Evolutionary conservation across 2,888 invertebrate genomes (phyloP).

Genomic region (Linyphia triangularis): DNA sequence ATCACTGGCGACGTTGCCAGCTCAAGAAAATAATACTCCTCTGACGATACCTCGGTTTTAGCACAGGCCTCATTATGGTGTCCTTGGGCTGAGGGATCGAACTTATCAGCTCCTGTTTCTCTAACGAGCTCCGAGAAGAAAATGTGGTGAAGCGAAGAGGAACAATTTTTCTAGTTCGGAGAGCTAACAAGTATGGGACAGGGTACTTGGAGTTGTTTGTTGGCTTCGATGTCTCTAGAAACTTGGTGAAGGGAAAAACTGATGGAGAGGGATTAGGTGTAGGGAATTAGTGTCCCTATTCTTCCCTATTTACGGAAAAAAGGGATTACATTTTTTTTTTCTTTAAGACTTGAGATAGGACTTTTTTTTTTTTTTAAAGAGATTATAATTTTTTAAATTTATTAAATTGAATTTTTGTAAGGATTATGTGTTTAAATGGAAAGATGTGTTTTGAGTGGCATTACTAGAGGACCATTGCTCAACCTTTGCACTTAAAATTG

Average conservation of each 20-base stretch:
- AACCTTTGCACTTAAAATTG: too few species aligned
- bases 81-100: constrained; percentile 33
- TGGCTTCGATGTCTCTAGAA: neutral
- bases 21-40: constrained; percentile 8
- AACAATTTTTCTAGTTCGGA: constrained; percentile 36
- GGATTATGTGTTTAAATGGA: too few species aligned
- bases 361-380: neutral
- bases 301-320: neutral
- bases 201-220: constrained; percentile 32
- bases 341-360: too few species aligned
- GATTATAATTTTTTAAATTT: neutral
- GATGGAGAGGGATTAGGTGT: constrained; percentile 14
- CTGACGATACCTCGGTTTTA: neutral
- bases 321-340: neutral
- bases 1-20: neutral
- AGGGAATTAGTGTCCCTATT: constrained; percentile 1
- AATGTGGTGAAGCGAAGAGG: constrained; percentile 37
- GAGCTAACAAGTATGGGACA: constrained; percentile 50
- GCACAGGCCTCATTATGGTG: constrained; percentile 31
- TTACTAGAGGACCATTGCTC: too few species aligned
- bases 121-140: constrained; percentile 49
- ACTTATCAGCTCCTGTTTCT: constrained; percentile 46
- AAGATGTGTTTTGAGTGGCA: too few species aligned
- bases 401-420: neutral
- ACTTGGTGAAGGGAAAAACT: neutral